Percentiles rank a stretch among this genome's conserved stretches.
These are phyloP conservation scores for Pangasius macronema DNA, from an alignment of 2,797 vertebrate species.

Conservation along the genomic window DNA sequence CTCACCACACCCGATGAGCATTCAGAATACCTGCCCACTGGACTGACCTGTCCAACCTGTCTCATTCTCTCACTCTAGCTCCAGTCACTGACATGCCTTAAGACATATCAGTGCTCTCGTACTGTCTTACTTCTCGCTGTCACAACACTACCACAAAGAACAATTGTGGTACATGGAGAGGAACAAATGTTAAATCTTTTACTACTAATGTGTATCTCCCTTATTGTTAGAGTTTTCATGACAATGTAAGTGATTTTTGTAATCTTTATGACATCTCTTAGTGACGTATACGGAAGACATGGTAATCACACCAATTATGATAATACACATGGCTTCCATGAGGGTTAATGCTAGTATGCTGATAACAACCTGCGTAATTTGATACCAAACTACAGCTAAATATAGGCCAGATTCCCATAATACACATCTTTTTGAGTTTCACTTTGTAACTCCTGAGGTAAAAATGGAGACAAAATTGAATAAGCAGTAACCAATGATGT, in stretches of 20 bases:
- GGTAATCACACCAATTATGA: neutral
- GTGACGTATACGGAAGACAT: neutral
- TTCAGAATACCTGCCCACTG: conserved; percentile 59
- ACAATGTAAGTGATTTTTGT: neutral
- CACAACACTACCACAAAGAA: neutral
- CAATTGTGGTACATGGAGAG: too few relatives aligned
- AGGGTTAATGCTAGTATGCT: neutral
- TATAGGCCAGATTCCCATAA: neutral
- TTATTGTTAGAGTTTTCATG: neutral
- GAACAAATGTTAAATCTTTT: neutral
- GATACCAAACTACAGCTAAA: neutral
- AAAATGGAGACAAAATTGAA: neutral
- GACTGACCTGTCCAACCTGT: conserved; percentile 73
- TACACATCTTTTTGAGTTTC: neutral
- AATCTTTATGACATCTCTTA: neutral
- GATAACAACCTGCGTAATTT: neutral
- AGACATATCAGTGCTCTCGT: conserved; percentile 25
- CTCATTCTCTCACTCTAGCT: conserved; percentile 54
- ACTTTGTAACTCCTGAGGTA: too few relatives aligned
- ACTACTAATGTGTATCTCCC: too few relatives aligned
- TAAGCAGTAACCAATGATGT: neutral
- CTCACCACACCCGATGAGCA: conserved; percentile 67
- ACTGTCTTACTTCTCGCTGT: conserved; percentile 13
- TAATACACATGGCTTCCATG: neutral
- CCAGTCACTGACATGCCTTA: conserved; percentile 41